Evolutionary conservation across 2,113 vertebrate species (phyloP).

Genomic region (Arizona elegans): DNA sequence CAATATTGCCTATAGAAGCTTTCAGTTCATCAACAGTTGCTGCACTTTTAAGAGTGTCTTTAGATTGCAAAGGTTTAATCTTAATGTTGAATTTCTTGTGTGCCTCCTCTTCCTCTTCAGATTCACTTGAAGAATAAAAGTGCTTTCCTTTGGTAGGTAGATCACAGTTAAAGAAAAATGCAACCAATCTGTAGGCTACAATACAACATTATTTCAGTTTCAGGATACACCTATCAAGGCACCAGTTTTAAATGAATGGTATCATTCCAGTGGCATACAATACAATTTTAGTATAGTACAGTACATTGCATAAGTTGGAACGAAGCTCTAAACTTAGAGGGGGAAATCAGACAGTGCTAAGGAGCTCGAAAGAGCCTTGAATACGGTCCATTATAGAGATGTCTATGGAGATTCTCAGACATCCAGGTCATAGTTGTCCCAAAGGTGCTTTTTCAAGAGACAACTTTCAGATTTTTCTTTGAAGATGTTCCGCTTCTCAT

Average conservation of each 20-base stretch:
- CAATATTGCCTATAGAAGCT: constrained; percentile 90
- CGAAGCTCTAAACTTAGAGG: neutral
- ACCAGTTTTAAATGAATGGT: neutral
- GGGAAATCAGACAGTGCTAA: neutral
- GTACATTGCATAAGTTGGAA: neutral
- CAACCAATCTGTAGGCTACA: neutral
- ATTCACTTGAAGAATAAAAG: constrained; percentile 96
- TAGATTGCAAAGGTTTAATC: constrained; percentile 89
- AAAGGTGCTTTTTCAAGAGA: too few relatives aligned
- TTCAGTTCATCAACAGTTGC: constrained; percentile 91
- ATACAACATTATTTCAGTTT: neutral
- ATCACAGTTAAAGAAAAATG: constrained; percentile 76
- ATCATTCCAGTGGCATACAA: neutral
- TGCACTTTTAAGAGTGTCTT: constrained; percentile 80
- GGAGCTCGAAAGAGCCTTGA: neutral
- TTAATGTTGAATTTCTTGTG: constrained; percentile 95
- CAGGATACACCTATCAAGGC: neutral
- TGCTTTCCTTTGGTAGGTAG: constrained; percentile 89
- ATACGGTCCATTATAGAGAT: neutral
- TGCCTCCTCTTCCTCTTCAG: constrained; percentile 92
- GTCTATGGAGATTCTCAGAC: too few relatives aligned
- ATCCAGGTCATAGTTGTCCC: too few relatives aligned
- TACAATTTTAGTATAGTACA: neutral
- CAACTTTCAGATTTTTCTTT: too few relatives aligned
- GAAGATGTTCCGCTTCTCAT: too few relatives aligned